Base-by-base conservation (phyloP, 2,113 vertebrate genomes). In the Coturnix japonica region DNA sequence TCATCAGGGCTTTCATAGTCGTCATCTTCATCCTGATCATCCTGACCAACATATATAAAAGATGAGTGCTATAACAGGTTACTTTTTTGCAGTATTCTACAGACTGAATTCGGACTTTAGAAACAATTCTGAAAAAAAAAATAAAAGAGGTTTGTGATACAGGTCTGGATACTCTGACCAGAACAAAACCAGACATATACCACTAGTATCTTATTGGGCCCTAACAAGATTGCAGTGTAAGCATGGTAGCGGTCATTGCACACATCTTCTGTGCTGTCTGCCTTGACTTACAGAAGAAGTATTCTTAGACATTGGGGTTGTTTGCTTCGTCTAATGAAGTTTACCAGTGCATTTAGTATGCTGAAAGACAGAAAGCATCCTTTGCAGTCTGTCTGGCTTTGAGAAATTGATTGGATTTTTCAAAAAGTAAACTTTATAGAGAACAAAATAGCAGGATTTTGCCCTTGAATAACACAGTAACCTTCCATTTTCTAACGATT, bases 1-100 rank as follows among this genome's bases (percentile, higher is more conserved):
- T 98, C 97, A 5, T 98, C 97, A 9, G 99, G 99, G 76, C 98
- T 98, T 96, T 99, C 99, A 0, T 99, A 99, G 94, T 99, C 98
- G 69, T 99, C 98, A 6, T 98, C 98, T 41, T 98, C 98, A 9
- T 98, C 98, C 97, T 98, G 93, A 15, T 98, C 98, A 9, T 98
- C 98, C 97, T 98, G 93, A 15, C n/a, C 82, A 78, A 75, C 0
- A 1, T 37, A 56, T 33, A 77, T 4, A 63, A 61, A 76, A 63
- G 39, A 19, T 35, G 21, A 37, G 2, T 69, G 56, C 51, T 85
- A 21, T 54, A 10, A 47, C 28, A 56, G 37, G 25, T 5, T 43
- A 26, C 41, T 65, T 28, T 44, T 18, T 46, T 25, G 41, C 41
- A 43, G 30, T 66, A 20, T 31, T 41, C 9, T 13, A 21, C 57